Evolutionary conservation across 2,113 vertebrate genomes (phyloP).

Genomic region (Lophius piscatorius): DNA sequence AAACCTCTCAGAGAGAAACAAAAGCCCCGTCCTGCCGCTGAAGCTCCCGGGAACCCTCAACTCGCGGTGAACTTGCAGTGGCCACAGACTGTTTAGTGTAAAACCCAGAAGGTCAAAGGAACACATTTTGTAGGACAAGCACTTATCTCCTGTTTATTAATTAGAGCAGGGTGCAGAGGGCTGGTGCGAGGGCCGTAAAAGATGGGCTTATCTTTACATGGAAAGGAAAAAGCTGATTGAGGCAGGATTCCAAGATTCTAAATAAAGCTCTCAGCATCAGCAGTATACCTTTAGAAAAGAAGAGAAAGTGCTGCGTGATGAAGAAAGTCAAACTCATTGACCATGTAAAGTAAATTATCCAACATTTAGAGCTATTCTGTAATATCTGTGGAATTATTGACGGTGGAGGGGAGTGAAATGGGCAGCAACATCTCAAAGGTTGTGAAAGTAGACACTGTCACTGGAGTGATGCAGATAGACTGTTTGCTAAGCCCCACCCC

Average conservation of each 20-base stretch:
- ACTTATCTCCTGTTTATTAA: conserved; percentile 83
- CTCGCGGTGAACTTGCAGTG: conserved; percentile 70
- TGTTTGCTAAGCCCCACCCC: background rate
- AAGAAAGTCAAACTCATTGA: conserved; percentile 39
- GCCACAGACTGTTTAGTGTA: conserved; percentile 74
- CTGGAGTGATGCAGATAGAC: background rate
- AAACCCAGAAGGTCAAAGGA: conserved; percentile 79
- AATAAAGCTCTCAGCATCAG: conserved; percentile 78
- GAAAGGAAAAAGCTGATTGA: conserved; percentile 80
- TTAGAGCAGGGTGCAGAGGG: conserved; percentile 64
- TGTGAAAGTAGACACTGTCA: background rate
- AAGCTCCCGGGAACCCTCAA: conserved; percentile 64
- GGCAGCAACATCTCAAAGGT: background rate
- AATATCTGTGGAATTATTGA: conserved; percentile 12
- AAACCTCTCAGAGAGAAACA: conserved; percentile 62
- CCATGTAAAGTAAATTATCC: conserved; percentile 29
- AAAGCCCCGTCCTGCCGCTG: conserved; percentile 45
- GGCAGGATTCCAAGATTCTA: conserved; percentile 79
- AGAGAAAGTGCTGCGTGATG: conserved; percentile 55
- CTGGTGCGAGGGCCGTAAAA: conserved; percentile 73
- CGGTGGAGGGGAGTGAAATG: background rate
- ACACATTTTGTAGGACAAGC: conserved; percentile 78
- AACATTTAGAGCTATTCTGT: conserved; percentile 13
- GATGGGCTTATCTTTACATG: conserved; percentile 78
- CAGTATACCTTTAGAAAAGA: conserved; percentile 66